Evolutionary conservation across 2,888 invertebrate genomes (phyloP), one percentile per base, ranked within the genome.

Genomic region (Bombylius discolor): DNA sequence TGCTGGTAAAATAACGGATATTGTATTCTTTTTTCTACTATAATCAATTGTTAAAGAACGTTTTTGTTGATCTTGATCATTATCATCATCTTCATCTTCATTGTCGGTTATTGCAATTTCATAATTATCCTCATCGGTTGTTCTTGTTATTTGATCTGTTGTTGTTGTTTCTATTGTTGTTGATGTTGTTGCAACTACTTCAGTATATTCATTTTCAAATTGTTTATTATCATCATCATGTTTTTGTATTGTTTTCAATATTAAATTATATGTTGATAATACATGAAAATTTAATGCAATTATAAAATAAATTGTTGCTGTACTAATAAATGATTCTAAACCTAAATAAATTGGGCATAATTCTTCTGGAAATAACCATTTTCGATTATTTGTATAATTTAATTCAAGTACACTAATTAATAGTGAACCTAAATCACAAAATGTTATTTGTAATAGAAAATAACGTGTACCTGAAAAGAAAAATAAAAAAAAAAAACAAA

Each of bases 231-330:
- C 48, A 12, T 52, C 53, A 45, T 53, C 42, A 31, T 47, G 48
- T n/a, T 47, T 42, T 47, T 52, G 36, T 11, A 58, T 52, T 42
- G 53, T 58, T 49, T 61, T 59, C 31, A 58, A 11, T n/a, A 60
- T 59, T 36, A 62, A 51, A 55, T 62, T 61, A 48, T 59, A 60
- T 23, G 77, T 76, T 4, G 81, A 79, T 49, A 81, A 72, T 23
- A 78, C 73, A 63, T 82, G 82, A 56, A 82, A 74, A 56, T 81
- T 79, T 55, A 81, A 68, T 23, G 79, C 79, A 53, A 77, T 72
- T 42, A 79, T 71, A 58, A 81, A 72, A 67, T 81, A 82, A 13
- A 79, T 67, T 4, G 77, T 75, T n/a, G 79, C 76, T 4, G 80
- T 78, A 51, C 79, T 78, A 4, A 77, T 70, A 51, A 82, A 74